Evolutionary conservation across 2,113 vertebrate genomes (phyloP), one percentile per base, ranked within the genome.

Genomic region (Nymphicus hollandicus): DNA sequence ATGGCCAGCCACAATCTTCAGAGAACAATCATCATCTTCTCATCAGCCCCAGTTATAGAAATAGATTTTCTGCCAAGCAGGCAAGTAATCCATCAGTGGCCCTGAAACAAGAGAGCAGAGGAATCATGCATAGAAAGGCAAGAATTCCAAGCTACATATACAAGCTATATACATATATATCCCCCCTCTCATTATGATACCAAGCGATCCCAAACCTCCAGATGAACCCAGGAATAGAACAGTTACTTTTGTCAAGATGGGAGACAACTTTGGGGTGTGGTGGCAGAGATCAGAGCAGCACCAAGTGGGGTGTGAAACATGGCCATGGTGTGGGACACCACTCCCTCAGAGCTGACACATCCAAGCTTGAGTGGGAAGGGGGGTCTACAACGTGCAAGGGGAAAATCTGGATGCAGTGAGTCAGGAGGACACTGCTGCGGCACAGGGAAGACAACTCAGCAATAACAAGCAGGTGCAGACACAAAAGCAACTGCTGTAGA

Each of bases 31-130:
- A 49, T 81, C 71, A 15, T 84, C 89, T 88, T 88, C 80, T 93
- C 33, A 53, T 99, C 97, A 99, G 47, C 99, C 99, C 99, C 99
- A 99, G 96, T 98, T 99, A 97, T 99, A 99, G 98, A 99, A 99
- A 97, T 99, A 99, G 95, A 99, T 99, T 98, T 99, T 99, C 98
- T 99, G 99, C 99, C 99, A 99, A 91, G 98, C 97, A 70, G 99
- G 99, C 81, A 99, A 98, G 96, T 99, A 99, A 33, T 99, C 99
- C 98, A 99, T 99, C 97, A 99, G 95, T 0, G 99, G 99, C 39
- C 98, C 99, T 99, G 98, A 87, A 97, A 90, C 5, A 53, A 95
- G 49, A 97, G 43, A 96, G 90, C 16, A 93, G 37, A 93, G 41
- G 11, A 49, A 76, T 63, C 22, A 52, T 8, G 37, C 28, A 53